Base-by-base conservation (phyloP, 2,797 vertebrate species). In the Acrossocheilus wenchowensis region DNA sequence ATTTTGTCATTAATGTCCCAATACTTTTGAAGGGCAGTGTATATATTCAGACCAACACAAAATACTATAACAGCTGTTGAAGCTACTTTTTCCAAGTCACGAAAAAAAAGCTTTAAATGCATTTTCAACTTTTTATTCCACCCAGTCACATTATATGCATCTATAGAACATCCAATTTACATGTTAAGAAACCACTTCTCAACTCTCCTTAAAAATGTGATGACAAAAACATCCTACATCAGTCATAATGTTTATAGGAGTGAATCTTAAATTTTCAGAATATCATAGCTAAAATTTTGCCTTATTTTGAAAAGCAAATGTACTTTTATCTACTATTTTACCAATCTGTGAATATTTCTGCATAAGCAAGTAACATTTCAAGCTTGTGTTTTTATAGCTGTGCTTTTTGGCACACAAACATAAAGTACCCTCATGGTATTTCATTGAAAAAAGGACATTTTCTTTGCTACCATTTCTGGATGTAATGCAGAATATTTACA, bases 161-260 rank as follows among this genome's bases (percentile, higher is more conserved):
- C 82, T 90, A 90, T 91, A 82, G 89, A 89, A 90, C 90, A 91
- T 74, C 86, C 85, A 80, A 88, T 90, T 87, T 91, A 91, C 89
- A 90, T 87, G 83, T 81, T 88, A 84, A 86, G 85, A 88, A 91
- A 90, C 84, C 78, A 89, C 86, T 86, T 88, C 26, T 52, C 87
- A 87, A 87, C 78, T 71, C 82, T 83, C 82, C 79, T 84, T 86
- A 75, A 87, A 71, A 90, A 89, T 26, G 14, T 21, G 15, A 88
- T 77, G 79, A 77, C 78, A 39, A 43, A 86, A 68, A 78, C 73
- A 36, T 52, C 48, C 73, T 60, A 84, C 36, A n/a, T 21, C 39
- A 26, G 15, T 26, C 17, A 64, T 57, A 50, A 79, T 0, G 36
- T 78, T 78, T 78, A 9, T 5, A 64, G 17, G 54, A 52, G 26